Evolutionary conservation across 1,140 invertebrate genomes (phyloP), one percentile per base, ranked within the genome.

Genomic region (Temnothorax longispinosus): DNA sequence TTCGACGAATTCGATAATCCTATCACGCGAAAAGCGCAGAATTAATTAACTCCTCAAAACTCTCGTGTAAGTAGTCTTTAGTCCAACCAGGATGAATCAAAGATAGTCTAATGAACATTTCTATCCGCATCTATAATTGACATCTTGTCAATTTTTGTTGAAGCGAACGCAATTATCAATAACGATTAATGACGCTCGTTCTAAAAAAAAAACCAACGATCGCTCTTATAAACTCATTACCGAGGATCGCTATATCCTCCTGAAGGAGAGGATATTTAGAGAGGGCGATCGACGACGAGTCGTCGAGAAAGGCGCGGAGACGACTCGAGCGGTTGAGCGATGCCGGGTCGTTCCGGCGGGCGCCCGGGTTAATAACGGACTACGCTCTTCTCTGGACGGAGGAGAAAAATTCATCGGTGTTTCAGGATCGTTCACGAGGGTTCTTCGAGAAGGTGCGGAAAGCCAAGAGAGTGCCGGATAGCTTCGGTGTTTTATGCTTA

Each of bases 361-460:
- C 87, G 77, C 84, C 60, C 47, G 56, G 54, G 88, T 90, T 87
- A 90, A 89, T 90, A 89, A 89, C 85, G 85, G 81, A 54, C 85
- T 38, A 44, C 32, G 32, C 11, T 78, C 67, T 75, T 65, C 56
- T 76, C 35, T 32, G 7, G 60, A 38, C 71, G 47, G 27, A 52
- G 21, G 54, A 89, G 67, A 89, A 89, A 81, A 86, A 89, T 89
- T 82, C 78, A 78, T 89, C 54, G 67, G 44, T 85, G 41, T 76
- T 75, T 56, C 80, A 84, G 44, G 56, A 44, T 32, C 54, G 69
- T 60, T 56, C 41, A 3, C 27, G 64, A 69, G n/a, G 50, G 52
- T 7, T 41, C 60, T 52, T 10, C 13, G 27, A 47, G 38, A 67
- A 15, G 54, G 21, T 38, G 32, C 27, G 27, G 71, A 35, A 35